Evolutionary conservation across 2,797 vertebrate species (phyloP).

Genomic region (Liasis olivaceus): DNA sequence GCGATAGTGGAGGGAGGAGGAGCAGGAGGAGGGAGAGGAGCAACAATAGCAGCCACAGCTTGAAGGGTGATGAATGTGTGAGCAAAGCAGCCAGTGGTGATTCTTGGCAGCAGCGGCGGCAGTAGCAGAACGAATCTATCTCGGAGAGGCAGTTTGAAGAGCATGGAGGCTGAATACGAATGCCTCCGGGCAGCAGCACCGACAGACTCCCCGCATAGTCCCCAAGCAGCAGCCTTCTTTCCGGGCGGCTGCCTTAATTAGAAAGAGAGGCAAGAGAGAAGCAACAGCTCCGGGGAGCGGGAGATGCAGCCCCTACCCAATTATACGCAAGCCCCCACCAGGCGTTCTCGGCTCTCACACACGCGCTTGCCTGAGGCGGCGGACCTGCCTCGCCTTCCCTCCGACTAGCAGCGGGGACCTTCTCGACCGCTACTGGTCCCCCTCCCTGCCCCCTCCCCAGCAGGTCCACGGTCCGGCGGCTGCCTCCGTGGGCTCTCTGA

Average conservation of each 20-base stretch:
- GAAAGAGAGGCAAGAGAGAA: not conserved
- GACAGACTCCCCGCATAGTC: conserved; percentile 5
- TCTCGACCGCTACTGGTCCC: not conserved
- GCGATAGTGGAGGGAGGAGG: too few relatives aligned
- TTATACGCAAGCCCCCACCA: not conserved
- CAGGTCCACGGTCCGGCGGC: not conserved
- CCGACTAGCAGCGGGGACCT: not conserved
- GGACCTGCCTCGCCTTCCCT: not conserved
- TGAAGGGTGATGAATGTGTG: conserved; percentile 22
- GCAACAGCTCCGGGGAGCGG: not conserved
- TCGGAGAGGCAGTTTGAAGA: conserved; percentile 30
- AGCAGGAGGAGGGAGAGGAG: not conserved
- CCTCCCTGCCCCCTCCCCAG: not conserved
- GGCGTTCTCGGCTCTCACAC: not conserved
- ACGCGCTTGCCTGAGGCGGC: not conserved
- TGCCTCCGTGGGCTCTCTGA: not conserved
- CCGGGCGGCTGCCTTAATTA: not conserved
- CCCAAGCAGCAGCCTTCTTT: not conserved
- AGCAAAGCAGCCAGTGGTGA: conserved; percentile 6
- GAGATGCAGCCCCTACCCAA: not conserved
- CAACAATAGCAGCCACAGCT: conserved; percentile 47
- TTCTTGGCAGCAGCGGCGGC: conserved; percentile 9
- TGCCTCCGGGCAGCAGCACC: conserved; percentile 20
- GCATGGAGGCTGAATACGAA: conserved; percentile 29
- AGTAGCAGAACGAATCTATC: conserved; percentile 23